A percentile compares a stretch with the other conserved stretches of the same genome.
Conservation (phyloP, 2,888 invertebrate species). For the Orthosia cruda region DNA sequence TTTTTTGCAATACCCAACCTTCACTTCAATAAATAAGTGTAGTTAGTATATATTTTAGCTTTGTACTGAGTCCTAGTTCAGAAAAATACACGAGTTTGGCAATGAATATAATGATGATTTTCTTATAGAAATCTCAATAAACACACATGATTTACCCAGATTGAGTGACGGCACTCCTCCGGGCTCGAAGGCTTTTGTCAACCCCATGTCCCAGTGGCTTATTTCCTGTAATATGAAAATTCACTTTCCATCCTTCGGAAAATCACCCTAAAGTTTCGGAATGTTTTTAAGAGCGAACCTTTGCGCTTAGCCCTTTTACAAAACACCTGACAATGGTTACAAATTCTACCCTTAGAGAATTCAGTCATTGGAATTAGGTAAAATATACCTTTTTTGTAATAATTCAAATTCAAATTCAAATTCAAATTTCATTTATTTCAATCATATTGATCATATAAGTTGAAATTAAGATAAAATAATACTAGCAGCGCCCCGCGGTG, state of each 20-base stretch:
- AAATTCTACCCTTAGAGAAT: conserved; percentile 71
- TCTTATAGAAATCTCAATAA: background rate
- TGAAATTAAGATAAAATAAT: no score
- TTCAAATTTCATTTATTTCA: no score
- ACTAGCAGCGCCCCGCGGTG: no score
- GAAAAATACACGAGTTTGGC: background rate
- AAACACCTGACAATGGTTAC: conserved; percentile 78
- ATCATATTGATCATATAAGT: no score
- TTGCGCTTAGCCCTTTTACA: conserved; percentile 73
- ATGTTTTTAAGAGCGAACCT: conserved; percentile 74
- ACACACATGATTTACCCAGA: conserved; percentile 16
- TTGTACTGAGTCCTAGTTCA: background rate
- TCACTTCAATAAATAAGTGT: no score
- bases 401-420: no score
- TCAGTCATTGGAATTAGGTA: conserved; percentile 14
- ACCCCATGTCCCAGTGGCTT: conserved; percentile 34
- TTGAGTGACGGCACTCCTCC: conserved; percentile 20
- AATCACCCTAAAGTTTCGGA: conserved; percentile 70
- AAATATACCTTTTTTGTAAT: background rate
- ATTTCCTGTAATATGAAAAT: conserved; percentile 70
- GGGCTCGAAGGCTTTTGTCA: conserved; percentile 37
- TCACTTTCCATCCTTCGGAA: conserved; percentile 64
- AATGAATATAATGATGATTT: background rate
- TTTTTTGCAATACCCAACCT: no score
- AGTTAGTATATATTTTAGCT: no score